Conservation (phyloP, 2,888 invertebrate species). For the Callosobruchus maculatus region DNA sequence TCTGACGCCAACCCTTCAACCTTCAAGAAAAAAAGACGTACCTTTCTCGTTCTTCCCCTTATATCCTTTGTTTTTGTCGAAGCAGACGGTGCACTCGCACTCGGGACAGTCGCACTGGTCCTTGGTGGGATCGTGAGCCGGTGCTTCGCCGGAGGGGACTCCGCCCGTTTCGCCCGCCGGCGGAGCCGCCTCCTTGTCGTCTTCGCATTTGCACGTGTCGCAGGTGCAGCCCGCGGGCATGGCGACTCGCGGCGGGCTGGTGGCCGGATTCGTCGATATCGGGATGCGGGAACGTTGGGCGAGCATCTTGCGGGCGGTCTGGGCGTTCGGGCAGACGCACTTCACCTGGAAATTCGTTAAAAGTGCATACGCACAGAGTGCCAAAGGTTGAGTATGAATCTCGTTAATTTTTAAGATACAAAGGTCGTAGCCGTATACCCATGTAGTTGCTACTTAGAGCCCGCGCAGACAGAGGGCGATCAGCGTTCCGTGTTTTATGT, state of each 20-base stretch:
- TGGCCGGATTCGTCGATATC: constrained; percentile 11
- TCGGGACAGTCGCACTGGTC: constrained; percentile 15
- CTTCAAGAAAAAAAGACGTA: neutral
- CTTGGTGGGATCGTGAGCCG: neutral
- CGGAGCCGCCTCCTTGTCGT: constrained; percentile 1
- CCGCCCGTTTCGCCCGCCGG: constrained; percentile 3
- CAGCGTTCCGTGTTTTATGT: too few species aligned
- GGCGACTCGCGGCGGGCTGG: constrained; percentile 4
- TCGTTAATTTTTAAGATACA: too few species aligned
- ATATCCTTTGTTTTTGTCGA: constrained; percentile 4
- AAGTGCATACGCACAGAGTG: too few species aligned
- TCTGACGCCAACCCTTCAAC: too few species aligned
- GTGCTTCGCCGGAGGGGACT: too few species aligned
- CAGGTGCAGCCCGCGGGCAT: neutral
- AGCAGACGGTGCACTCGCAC: constrained; percentile 17
- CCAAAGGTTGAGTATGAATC: too few species aligned
- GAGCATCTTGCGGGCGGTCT: constrained; percentile 17
- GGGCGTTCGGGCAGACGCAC: constrained; percentile 13
- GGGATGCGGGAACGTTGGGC: constrained; percentile 26
- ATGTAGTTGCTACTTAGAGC: too few species aligned
- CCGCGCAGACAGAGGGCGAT: too few species aligned
- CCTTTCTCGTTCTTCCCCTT: neutral
- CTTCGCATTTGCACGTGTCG: constrained; percentile 1
- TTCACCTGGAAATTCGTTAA: too few species aligned
- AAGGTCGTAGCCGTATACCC: too few species aligned